Evolutionary conservation across 1,140 invertebrate species (phyloP), one percentile per base, ranked within the genome.

Genomic region (Dufourea novaeangliae): DNA sequence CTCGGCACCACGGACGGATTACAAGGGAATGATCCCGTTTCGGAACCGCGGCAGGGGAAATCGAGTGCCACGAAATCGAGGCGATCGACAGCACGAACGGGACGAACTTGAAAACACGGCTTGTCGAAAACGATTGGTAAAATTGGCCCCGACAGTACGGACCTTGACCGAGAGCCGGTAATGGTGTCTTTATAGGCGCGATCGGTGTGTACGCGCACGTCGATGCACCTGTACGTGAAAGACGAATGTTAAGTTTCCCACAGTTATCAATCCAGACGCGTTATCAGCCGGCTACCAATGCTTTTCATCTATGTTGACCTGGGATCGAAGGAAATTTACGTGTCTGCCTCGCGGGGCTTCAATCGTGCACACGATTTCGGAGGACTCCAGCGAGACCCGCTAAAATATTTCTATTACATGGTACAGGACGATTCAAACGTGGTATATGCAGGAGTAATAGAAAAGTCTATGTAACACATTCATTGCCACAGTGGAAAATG

Each of bases 221-320:
- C 56, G 34, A 76, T 67, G 39, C 12, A 39, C 39, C 29, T 39
- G 14, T 22, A 27, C n/a, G 44, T n/a, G 62, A 78, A 84, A 66
- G 78, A 71, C 70, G 67, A 69, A 69, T 88, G 87, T 61, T 77
- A 63, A 39, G 56, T 78, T 89, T 88, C 86, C 82, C 88, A 88
- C 88, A 84, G 85, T 87, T 89, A 88, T 89, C 87, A 87, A 88
- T 83, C 59, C 82, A 44, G 79, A 81, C 79, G 79, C 59, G 29
- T 80, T 80, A 84, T 84, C 82, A 57, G 63, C 52, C 44, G 37
- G 37, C 27, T 34, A n/a, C n/a, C n/a, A 59, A 80, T 56, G 78
- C 67, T 34, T 39, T 10, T 66, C 46, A 66, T 83, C 80, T 52
- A 70, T 39, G 54, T 57, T 72, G 37, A 27, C 11, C 56, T 61